A percentile compares a stretch with the other conserved stretches of the same genome.
Conservation (phyloP, 2,888 invertebrate species). For the Merodon equestris region DNA sequence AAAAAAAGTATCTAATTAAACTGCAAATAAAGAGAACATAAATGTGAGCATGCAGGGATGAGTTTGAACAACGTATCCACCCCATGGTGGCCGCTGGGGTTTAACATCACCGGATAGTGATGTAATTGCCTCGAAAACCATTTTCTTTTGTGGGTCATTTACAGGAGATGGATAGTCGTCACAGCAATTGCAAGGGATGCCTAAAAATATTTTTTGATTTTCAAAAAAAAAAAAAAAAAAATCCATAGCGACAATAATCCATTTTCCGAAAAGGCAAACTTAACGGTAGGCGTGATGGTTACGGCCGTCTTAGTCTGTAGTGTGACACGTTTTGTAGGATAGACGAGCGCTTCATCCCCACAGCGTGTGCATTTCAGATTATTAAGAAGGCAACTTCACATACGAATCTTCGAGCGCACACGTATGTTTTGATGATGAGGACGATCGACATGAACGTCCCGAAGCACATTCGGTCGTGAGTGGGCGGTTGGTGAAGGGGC, state of each 20-base stretch:
- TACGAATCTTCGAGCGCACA: constrained; percentile 47
- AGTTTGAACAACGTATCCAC: neutral
- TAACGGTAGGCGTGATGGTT: constrained; percentile 21
- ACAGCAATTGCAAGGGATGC: too few relatives aligned
- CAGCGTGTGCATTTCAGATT: constrained; percentile 17
- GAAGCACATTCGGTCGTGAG: constrained; percentile 4
- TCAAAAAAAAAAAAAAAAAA: constrained; percentile 18
- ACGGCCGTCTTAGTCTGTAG: neutral
- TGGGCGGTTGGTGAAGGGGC: constrained; percentile 9
- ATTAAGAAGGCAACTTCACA: too few relatives aligned
- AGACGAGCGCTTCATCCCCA: too few relatives aligned
- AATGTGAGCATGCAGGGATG: neutral
- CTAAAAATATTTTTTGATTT: constrained; percentile 15
- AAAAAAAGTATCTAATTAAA: constrained; percentile 55
- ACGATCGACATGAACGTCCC: neutral
- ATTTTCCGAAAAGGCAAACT: constrained; percentile 23
- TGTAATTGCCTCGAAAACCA: too few relatives aligned
- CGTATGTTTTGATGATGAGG: constrained; percentile 34
- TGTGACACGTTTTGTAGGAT: neutral
- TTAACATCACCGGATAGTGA: constrained; percentile 20
- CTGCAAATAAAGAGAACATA: constrained; percentile 30
- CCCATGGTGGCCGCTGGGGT: neutral
- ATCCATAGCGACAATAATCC: constrained; percentile 46
- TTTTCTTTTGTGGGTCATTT: constrained; percentile 40
- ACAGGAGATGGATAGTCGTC: constrained; percentile 4